phyloP scores from a whole-genome alignment of 2,888 invertebrate genomes.

The Lithophane leautieri region DNA sequence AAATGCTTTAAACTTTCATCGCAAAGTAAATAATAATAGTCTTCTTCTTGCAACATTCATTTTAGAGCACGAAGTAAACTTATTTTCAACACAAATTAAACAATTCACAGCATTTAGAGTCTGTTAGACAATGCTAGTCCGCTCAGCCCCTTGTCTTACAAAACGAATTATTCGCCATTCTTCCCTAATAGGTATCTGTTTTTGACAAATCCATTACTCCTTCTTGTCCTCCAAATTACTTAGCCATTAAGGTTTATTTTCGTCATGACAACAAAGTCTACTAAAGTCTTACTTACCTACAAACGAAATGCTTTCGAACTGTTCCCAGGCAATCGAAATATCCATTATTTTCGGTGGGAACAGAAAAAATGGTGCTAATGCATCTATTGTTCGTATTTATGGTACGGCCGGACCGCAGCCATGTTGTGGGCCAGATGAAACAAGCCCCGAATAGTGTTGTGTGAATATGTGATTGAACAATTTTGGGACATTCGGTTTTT shows the following conservation, averaged over 20 bases:
- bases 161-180: conserved; percentile 63
- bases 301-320: conserved; percentile 43
- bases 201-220: conserved; percentile 63
- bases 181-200: conserved; percentile 59
- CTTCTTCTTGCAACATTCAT: not conserved
- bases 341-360: conserved; percentile 61
- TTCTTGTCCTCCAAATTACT: conserved; percentile 58
- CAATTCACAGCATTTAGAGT: conserved; percentile 40
- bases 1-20: not conserved
- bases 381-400: conserved; percentile 73
- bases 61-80: conserved; percentile 18
- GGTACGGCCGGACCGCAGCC: conserved; percentile 60
- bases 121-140: conserved; percentile 39
- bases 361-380: conserved; percentile 72
- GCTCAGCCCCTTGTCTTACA: conserved; percentile 46
- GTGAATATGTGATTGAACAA: conserved; percentile 48
- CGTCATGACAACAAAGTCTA: conserved; percentile 37
- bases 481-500: conserved; percentile 42
- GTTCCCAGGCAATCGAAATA: conserved; percentile 52
- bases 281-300: conserved; percentile 29
- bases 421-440: conserved; percentile 66
- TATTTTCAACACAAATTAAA: conserved; percentile 30
- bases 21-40: not conserved
- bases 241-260: conserved; percentile 48
- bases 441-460: conserved; percentile 55